Conservation (phyloP, 2,888 invertebrate genomes). For the Andrena bicolor region DNA sequence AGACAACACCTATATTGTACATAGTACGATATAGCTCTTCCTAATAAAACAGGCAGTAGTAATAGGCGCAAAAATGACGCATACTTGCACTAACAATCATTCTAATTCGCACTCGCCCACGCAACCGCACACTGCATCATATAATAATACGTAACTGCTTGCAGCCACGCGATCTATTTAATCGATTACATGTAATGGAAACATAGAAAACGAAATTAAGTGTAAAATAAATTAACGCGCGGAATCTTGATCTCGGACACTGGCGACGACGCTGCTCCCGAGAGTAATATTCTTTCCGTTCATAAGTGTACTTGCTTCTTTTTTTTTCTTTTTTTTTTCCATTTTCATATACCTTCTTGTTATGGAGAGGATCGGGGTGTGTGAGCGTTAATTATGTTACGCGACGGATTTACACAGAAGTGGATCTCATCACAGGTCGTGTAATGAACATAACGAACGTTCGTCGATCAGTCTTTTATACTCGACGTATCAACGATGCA, state of each 20-base stretch:
- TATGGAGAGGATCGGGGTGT: conserved; percentile 33
- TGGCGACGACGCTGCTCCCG: conserved; percentile 62
- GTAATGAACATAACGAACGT: conserved; percentile 59
- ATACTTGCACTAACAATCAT: conserved; percentile 59
- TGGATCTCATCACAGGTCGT: conserved; percentile 61
- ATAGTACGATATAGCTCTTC: conserved; percentile 79
- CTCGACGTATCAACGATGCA: conserved; percentile 56
- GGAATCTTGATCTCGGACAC: conserved; percentile 66
- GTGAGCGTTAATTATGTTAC: conserved; percentile 47
- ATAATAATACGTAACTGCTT: conserved; percentile 58
- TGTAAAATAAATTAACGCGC: conserved; percentile 81
- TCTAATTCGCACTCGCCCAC: conserved; percentile 61
- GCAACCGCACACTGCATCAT: conserved; percentile 43
- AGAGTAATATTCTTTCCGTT: conserved; percentile 53
- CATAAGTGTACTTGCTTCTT: conserved; percentile 14
- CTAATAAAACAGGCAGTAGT: conserved; percentile 58
- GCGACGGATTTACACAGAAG: conserved; percentile 67
- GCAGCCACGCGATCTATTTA: conserved; percentile 69
- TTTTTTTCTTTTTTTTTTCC: background rate
- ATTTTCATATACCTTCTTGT: conserved; percentile 6
- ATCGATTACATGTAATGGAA: conserved; percentile 77
- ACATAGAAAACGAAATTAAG: conserved; percentile 81
- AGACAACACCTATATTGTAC: conserved; percentile 77
- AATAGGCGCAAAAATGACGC: conserved; percentile 51
- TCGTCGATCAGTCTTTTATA: conserved; percentile 61